Percentiles rank a stretch among this genome's conserved stretches.
phyloP scores from a whole-genome alignment of 2,888 invertebrate species.

The Drosophila mercatorum region DNA sequence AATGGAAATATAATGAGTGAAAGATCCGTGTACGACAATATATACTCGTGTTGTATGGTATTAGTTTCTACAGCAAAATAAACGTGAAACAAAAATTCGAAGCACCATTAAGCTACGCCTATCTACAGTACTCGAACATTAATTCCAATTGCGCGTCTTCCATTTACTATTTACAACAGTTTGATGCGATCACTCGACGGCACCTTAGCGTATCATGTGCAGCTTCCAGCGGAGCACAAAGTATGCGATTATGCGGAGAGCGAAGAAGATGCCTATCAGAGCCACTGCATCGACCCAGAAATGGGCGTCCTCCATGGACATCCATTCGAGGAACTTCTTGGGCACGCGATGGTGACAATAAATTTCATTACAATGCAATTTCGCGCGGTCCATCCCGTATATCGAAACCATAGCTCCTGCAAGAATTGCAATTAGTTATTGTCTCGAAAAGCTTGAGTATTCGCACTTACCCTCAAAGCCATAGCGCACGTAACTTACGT shows the following conservation, averaged over 20 bases:
- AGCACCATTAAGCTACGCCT: conserved; percentile 46
- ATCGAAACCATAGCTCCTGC: conserved; percentile 92
- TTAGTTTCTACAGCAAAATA: conserved; percentile 25
- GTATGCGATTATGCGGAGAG: conserved; percentile 91
- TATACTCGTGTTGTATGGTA: conserved; percentile 6
- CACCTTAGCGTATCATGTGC: conserved; percentile 85
- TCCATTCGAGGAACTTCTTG: conserved; percentile 92
- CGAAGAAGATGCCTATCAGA: conserved; percentile 91
- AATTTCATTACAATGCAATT: conserved; percentile 91
- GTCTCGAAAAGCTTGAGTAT: not conserved
- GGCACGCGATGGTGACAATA: conserved; percentile 94
- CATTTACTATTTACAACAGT: conserved; percentile 51
- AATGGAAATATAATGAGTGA: not conserved
- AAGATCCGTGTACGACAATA: conserved; percentile 16
- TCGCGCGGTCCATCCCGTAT: conserved; percentile 94
- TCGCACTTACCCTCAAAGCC: conserved; percentile 90
- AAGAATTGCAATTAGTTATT: not conserved
- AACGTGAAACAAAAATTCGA: conserved; percentile 48
- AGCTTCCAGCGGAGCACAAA: conserved; percentile 93
- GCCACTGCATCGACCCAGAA: conserved; percentile 94
- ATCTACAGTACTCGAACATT: conserved; percentile 43
- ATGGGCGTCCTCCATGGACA: conserved; percentile 91
- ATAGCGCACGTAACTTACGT: conserved; percentile 95
- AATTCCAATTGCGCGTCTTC: conserved; percentile 37
- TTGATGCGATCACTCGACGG: conserved; percentile 9